These are phyloP conservation scores for Oxygymnocypris stewartii DNA, from an alignment of 2,113 vertebrate species.

Conservation along the genomic window DNA sequence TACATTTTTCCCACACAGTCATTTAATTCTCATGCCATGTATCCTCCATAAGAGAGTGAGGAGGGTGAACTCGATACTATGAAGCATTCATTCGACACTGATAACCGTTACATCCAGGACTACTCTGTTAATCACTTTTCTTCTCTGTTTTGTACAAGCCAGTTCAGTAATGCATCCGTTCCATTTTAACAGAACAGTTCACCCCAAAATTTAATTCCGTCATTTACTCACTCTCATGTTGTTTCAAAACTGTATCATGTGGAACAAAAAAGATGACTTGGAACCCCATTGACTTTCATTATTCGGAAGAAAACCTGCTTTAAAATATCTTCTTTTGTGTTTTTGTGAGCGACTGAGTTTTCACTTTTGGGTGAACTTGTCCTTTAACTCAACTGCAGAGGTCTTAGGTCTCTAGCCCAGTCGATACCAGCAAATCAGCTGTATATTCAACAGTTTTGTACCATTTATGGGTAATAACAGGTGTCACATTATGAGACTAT, in stretches of 20 bases:
- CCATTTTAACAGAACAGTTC: neutral
- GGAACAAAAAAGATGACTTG: neutral
- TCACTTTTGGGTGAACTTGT: neutral
- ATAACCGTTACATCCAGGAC: constrained; percentile 21
- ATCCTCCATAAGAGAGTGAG: neutral
- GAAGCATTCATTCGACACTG: constrained; percentile 17
- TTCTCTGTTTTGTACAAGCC: constrained; percentile 10
- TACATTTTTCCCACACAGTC: neutral
- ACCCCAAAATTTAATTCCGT: neutral
- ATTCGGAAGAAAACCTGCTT: neutral
- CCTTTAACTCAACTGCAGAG: neutral
- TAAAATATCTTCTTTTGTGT: neutral
- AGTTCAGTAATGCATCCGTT: neutral
- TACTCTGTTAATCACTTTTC: constrained; percentile 18
- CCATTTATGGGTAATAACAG: constrained; percentile 15
- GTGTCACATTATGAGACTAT: constrained; percentile 22
- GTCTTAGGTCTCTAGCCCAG: neutral
- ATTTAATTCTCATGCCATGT: constrained; percentile 1
- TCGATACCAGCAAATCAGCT: constrained; percentile 4
- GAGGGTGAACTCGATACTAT: neutral
- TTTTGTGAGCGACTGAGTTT: neutral
- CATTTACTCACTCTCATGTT: neutral
- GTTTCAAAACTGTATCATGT: neutral
- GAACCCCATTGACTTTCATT: neutral
- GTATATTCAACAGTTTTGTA: neutral